Evolutionary conservation across 1,140 invertebrate species (phyloP), one percentile per base, ranked within the genome.

Genomic region (Tetragnatha versicolor): DNA sequence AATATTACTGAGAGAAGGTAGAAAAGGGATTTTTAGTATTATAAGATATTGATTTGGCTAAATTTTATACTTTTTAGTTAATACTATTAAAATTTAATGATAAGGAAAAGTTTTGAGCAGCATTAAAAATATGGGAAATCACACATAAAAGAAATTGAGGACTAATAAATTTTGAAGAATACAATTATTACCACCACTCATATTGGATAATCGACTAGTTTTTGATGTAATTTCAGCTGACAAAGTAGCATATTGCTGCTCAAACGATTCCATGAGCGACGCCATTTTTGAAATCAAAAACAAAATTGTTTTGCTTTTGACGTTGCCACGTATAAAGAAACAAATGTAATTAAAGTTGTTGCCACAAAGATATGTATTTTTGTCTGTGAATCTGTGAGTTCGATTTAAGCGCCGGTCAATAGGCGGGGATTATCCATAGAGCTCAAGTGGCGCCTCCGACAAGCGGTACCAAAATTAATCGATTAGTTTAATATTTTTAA

Each of bases 161-260:
- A 45, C 17, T 17, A 45, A 9, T 17, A n/a, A n/a, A n/a, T n/a
- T n/a, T 58, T 31, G 42, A n/a, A 66, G 53, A 10, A 55, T 55
- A 72, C 14, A 9, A n/a, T 20, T 58, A 53, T 53, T 47, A 87
- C 86, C 86, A 81, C 85, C 82, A 49, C 84, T 85, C 65, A 85
- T 85, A 81, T 89, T 84, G 80, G 89, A 88, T 69, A 93, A 85
- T 82, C 90, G 88, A 35, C 92, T 91, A 76, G 94, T 93, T 88
- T 93, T 92, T 39, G 92, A 90, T 6, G 93, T 94, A 73, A 94
- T 92, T 86, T 93, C 92, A 35, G 93, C 93, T 83, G 92, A 93
- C 76, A 93, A 87, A 80, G 92, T 88, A 37, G 92, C 92, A 86
- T 93, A 94, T 86, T 94, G 92, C 85, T 94, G 92, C 84, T 94